Evolutionary conservation across 1,140 invertebrate genomes (phyloP).

Genomic region (Lordiphosa collinella): DNA sequence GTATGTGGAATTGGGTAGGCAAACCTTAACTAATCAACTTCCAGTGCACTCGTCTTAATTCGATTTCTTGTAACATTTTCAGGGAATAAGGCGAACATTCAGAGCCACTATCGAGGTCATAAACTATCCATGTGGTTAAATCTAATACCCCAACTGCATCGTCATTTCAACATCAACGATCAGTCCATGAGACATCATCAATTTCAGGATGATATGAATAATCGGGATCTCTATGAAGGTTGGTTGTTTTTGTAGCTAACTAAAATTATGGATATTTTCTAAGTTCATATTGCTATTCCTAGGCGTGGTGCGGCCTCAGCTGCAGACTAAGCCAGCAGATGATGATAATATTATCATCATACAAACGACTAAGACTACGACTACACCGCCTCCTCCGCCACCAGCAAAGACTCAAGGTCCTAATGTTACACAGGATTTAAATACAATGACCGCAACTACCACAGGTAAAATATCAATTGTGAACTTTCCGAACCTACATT

Average conservation of each 20-base stretch:
- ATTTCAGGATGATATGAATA: conserved; percentile 84
- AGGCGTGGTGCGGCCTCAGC: conserved; percentile 82
- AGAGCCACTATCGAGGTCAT: conserved; percentile 92
- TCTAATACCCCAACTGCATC: conserved; percentile 92
- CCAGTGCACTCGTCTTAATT: background rate
- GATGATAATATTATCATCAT: conserved; percentile 63
- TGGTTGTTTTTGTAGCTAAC: background rate
- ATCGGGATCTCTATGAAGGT: conserved; percentile 72
- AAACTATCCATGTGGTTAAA: conserved; percentile 96
- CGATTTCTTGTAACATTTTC: conserved; percentile 27
- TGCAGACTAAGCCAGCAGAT: conserved; percentile 68
- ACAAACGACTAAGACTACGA: conserved; percentile 61
- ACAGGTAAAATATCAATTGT: conserved; percentile 35
- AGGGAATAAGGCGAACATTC: conserved; percentile 85
- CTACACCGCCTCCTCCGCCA: conserved; percentile 78
- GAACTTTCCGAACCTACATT: background rate
- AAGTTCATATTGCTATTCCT: conserved; percentile 10
- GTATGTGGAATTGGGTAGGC: conserved; percentile 88
- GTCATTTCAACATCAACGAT: conserved; percentile 86
- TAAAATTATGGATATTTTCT: too few relatives aligned
- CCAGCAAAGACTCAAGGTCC: conserved; percentile 32
- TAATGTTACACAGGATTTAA: conserved; percentile 44
- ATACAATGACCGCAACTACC: conserved; percentile 26
- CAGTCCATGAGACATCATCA: conserved; percentile 90
- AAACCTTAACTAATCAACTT: background rate